These are phyloP conservation scores for Andrena praecox DNA, from an alignment of 2,888 invertebrate species.

Conservation along the genomic window DNA sequence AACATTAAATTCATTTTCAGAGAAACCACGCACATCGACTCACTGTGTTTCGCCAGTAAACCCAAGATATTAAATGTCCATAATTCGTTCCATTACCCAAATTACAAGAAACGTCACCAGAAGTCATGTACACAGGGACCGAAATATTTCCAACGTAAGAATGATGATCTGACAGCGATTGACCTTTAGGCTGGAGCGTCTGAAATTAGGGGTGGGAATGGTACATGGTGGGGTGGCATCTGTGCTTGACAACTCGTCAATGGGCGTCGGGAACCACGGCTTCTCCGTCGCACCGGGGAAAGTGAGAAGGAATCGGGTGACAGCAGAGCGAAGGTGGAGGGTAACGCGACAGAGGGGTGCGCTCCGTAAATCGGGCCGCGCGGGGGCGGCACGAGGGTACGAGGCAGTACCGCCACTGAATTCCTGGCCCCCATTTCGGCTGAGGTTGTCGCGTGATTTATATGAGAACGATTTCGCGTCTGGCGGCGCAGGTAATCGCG, in stretches of 20 bases:
- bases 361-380: constrained; percentile 57
- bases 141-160: constrained; percentile 53
- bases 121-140: not conserved
- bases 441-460: constrained; percentile 80
- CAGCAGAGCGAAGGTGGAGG: constrained; percentile 2
- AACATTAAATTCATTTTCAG: too few species aligned
- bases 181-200: constrained; percentile 51
- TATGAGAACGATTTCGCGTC: constrained; percentile 81
- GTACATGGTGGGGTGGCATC: constrained; percentile 73
- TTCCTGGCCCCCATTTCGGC: constrained; percentile 65
- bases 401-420: constrained; percentile 63
- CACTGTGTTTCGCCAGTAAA: not conserved
- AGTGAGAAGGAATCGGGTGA: constrained; percentile 42
- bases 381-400: constrained; percentile 45
- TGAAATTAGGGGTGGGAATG: constrained; percentile 73
- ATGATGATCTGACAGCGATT: constrained; percentile 63
- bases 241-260: constrained; percentile 80
- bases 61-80: not conserved
- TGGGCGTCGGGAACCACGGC: constrained; percentile 56
- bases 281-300: constrained; percentile 30
- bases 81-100: not conserved
- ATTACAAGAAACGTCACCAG: not conserved
- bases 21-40: too few species aligned
- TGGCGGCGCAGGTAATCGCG: constrained; percentile 79
- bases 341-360: constrained; percentile 7